Evolutionary conservation across 1,140 invertebrate genomes (phyloP).

Genomic region (Aphidius ervi): DNA sequence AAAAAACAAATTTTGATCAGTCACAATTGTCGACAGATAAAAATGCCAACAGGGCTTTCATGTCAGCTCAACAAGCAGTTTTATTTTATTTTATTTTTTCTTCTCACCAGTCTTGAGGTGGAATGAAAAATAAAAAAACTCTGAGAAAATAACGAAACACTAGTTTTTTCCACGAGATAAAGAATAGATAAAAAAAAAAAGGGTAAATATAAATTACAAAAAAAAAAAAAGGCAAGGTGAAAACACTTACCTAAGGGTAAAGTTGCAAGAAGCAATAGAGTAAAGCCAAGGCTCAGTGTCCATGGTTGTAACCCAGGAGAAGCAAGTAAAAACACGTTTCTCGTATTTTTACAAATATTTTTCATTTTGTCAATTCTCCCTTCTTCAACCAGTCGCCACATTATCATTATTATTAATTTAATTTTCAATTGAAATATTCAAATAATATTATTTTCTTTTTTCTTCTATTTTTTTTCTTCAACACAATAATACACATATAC

Average conservation of each 20-base stretch:
- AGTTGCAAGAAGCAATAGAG: slow-evolving; percentile 18
- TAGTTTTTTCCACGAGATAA: neutral
- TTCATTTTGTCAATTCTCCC: slow-evolving; percentile 15
- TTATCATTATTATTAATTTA: neutral
- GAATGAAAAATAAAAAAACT: no score
- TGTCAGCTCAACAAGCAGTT: no score
- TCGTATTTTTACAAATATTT: slow-evolving; percentile 10
- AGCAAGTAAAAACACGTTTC: slow-evolving; percentile 9
- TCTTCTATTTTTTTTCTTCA: neutral
- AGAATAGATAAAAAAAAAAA: neutral
- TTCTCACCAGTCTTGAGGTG: no score
- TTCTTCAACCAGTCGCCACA: slow-evolving; percentile 8
- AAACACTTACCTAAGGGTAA: slow-evolving; percentile 22
- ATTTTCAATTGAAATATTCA: no score
- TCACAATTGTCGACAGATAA: no score
- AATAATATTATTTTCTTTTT: no score
- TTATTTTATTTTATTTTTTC: no score
- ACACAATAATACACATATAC: neutral
- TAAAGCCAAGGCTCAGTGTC: slow-evolving; percentile 21
- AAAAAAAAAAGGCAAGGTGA: slow-evolving; percentile 9
- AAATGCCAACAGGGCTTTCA: no score
- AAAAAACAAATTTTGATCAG: no score
- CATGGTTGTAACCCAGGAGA: slow-evolving; percentile 18
- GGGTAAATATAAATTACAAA: neutral
- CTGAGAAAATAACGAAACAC: no score